These are phyloP conservation scores for Drosophila setosimentum DNA, from an alignment of 2,888 invertebrate genomes.

Conservation along the genomic window DNA sequence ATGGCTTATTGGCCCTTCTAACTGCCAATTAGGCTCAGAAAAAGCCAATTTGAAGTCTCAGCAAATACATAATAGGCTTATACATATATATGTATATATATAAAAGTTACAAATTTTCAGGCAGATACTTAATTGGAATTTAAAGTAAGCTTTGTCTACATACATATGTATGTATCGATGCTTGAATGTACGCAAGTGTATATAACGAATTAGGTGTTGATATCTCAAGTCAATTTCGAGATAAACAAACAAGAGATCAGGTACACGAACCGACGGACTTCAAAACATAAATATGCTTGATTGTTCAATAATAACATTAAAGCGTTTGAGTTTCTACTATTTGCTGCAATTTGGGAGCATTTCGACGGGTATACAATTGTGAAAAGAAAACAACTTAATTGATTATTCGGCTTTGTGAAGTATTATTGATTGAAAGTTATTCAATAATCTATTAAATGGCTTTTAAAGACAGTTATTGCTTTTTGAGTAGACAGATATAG, in stretches of 20 bases:
- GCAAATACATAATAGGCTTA: too few species aligned
- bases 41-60: too few species aligned
- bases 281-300: conserved; percentile 2
- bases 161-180: too few species aligned
- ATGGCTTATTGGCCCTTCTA: neutral
- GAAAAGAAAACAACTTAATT: conserved; percentile 28
- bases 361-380: neutral
- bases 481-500: conserved; percentile 37
- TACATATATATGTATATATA: neutral
- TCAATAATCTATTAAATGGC: conserved; percentile 29
- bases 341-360: neutral
- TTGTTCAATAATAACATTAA: neutral
- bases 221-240: neutral
- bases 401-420: conserved; percentile 6
- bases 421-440: conserved; percentile 34
- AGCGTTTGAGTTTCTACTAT: neutral
- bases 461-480: conserved; percentile 40
- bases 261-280: conserved; percentile 9
- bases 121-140: neutral
- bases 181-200: neutral
- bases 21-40: too few species aligned
- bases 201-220: neutral
- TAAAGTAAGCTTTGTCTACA: neutral
- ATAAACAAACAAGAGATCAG: conserved; percentile 8
- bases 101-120: neutral